Base-by-base conservation (phyloP, 2,113 vertebrate species). In the Coryphaenoides rupestris region DNA sequence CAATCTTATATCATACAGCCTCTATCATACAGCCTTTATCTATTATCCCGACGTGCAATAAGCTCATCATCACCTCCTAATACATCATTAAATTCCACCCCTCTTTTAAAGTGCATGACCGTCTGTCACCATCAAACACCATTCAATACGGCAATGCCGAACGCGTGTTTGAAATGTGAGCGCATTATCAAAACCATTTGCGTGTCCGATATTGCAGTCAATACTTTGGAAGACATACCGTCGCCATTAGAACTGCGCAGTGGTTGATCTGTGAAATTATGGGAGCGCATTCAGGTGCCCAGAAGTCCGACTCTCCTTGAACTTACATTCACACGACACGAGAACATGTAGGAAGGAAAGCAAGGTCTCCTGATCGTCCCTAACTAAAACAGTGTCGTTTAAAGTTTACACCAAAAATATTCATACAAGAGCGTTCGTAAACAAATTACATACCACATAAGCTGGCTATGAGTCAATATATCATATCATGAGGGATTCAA, bases 121-220 rank as follows among this genome's bases (percentile, higher is more conserved):
- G 40, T 52, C 60, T 54, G 59, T 64, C 5, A 13, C 12, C 60
- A 68, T 21, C 62, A 59, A 74, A 47, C 72, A 62, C 77, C 65
- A 86, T 89, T 87, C 75, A 78, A 74, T 75, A 53, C 69, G 71
- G 71, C 59, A 62, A 59, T 21, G 22, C 65, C 67, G 65, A n/a
- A n/a, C 33, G 19, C 13, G 73, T 53, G 66, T 40, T 40, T 63
- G 61, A 66, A 80, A 74, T 66, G 76, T 40, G 33, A 75, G 60
- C 75, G 68, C 62, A 58, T 71, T 26, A 19, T 16, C 21, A 66
- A 66, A 79, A 77, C 76, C 74, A 54, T 74, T 58, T 55, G 66
- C 75, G 73, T 60, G 81, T 85, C 82, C 79, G 80, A 77, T 85
- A 87, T 86, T 83, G 80, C 75, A 81, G 79, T 68, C 72, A 55